These are phyloP conservation scores for Vanessa cardui DNA, from an alignment of 2,888 invertebrate species.

Conservation along the genomic window DNA sequence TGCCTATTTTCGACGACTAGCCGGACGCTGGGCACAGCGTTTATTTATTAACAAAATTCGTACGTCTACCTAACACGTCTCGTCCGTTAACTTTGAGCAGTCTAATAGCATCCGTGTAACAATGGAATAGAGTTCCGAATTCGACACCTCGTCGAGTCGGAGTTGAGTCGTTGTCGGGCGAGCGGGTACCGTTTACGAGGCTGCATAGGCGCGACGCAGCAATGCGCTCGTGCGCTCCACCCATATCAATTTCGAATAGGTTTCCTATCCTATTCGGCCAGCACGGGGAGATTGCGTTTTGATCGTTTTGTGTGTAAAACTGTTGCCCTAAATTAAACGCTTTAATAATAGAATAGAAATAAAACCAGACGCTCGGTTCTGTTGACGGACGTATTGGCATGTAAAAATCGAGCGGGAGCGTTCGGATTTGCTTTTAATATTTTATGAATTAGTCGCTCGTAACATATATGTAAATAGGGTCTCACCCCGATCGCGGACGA, in stretches of 20 bases:
- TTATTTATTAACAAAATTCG: constrained; percentile 83
- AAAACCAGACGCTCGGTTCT: constrained; percentile 59
- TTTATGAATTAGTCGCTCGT: constrained; percentile 63
- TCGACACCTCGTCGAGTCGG: constrained; percentile 33
- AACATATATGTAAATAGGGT: constrained; percentile 56
- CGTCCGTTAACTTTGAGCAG: constrained; percentile 39
- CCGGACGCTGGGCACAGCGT: constrained; percentile 72
- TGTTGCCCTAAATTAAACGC: constrained; percentile 81
- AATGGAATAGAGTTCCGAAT: constrained; percentile 53
- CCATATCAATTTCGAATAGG: constrained; percentile 83
- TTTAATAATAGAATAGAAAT: constrained; percentile 81
- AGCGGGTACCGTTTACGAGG: constrained; percentile 71
- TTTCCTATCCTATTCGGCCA: constrained; percentile 77
- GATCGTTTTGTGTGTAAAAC: constrained; percentile 80
- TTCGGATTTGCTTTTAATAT: constrained; percentile 59
- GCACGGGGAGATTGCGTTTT: constrained; percentile 76
- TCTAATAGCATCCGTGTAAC: constrained; percentile 50
- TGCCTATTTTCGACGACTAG: constrained; percentile 67
- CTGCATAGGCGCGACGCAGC: constrained; percentile 75
- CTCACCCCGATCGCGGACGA: constrained; percentile 37
- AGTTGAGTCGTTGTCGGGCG: constrained; percentile 56
- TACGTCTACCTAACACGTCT: constrained; percentile 70
- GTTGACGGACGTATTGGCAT: constrained; percentile 62
- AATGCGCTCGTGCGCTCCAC: constrained; percentile 73
- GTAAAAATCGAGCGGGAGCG: constrained; percentile 53